Base-by-base conservation (phyloP, 2,113 vertebrate genomes). In the Piliocolobus tephrosceles region DNA sequence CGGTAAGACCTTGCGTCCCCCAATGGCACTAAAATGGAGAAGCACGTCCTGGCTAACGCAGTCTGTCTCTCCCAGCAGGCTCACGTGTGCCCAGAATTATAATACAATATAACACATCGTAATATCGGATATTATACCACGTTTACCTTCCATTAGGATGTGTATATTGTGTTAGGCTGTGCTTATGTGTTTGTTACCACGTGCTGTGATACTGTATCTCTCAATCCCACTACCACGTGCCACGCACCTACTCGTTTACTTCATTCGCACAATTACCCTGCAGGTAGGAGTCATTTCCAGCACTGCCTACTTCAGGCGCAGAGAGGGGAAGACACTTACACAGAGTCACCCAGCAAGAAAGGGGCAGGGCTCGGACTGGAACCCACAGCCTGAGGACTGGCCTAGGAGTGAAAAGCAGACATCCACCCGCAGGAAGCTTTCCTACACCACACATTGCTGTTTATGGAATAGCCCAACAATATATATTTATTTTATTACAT, bases 61-160 rank as follows among this genome's bases (percentile, higher is more conserved):
- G 50, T 22, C 52, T 12, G 47, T 72, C 92, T 84, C 92, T 97
- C 95, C 94, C 96, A 92, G 95, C 0, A 64, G 52, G 78, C 97
- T 68, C 97, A 98, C 97, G 97, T 98, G 98, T 85, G 97, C 96
- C 98, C 94, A 92, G 94, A 91, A 97, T 98, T 98, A 98, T 98
- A 98, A 98, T 98, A 98, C 98, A 97, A 98, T 98, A 98, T 98
- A 98, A 98, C 98, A 98, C 98, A 35, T 98, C 97, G 97, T 98
- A 98, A 98, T 96, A 96, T 72, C 25, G 76, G 76, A n/a, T 96
- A 94, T 95, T 96, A 97, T 85, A 27, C 94, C 35, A 85, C 90
- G 88, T 94, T 98, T 88, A 84, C 97, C 90, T 94, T 93, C 96
- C 96, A 91, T 96, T 84, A 95, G 96, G 79, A 90, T 88, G 97